These are phyloP conservation scores for Pinctada fucata DNA, from an alignment of 2,888 invertebrate genomes.

Conservation along the genomic window DNA sequence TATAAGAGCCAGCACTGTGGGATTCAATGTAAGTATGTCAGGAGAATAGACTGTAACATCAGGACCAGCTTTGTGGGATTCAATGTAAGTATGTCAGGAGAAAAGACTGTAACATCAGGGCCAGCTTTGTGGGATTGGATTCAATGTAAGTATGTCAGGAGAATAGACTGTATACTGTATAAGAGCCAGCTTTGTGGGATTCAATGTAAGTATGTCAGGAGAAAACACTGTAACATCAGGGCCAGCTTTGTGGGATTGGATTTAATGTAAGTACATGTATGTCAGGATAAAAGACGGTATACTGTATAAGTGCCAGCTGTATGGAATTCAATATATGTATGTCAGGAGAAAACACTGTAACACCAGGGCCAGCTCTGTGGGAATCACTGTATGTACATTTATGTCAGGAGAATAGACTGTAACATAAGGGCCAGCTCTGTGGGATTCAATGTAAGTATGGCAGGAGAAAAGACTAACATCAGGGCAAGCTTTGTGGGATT, in stretches of 20 bases:
- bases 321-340: slow-evolving; percentile 73
- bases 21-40: slow-evolving; percentile 70
- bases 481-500: slow-evolving; percentile 75
- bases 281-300: background rate
- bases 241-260: slow-evolving; percentile 76
- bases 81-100: slow-evolving; percentile 74
- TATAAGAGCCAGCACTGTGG: slow-evolving; percentile 62
- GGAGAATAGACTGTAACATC: too few species aligned
- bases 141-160: slow-evolving; percentile 64
- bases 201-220: slow-evolving; percentile 44
- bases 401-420: slow-evolving; percentile 68
- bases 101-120: slow-evolving; percentile 69
- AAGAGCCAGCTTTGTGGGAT: too few species aligned
- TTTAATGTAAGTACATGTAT: slow-evolving; percentile 67
- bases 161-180: too few species aligned
- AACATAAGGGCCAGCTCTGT: slow-evolving; percentile 72
- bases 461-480: slow-evolving; percentile 39
- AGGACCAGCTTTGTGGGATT: background rate
- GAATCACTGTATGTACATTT: slow-evolving; percentile 74
- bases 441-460: slow-evolving; percentile 72
- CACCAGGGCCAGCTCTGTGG: too few species aligned
- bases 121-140: slow-evolving; percentile 76
- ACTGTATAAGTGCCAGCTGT: slow-evolving; percentile 45
- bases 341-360: too few species aligned
- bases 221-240: slow-evolving; percentile 68